Evolutionary conservation across 2,113 vertebrate species (phyloP), one percentile per base, ranked within the genome.

Genomic region (Gallinago paraguaiae): DNA sequence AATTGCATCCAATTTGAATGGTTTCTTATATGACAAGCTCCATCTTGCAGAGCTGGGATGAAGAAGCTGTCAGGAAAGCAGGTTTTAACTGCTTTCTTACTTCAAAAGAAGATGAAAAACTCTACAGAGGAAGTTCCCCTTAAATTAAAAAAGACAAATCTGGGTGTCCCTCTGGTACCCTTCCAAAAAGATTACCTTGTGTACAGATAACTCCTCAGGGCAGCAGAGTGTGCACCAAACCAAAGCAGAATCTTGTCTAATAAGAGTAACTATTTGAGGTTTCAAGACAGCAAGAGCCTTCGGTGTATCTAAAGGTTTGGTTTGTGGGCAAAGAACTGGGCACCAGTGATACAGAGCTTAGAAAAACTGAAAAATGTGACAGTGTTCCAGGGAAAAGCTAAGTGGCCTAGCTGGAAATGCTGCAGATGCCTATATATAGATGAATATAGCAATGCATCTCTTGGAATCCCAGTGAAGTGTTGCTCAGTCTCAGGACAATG

Each of bases 151-250:
- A 14, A 41, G 2, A 13, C n/a, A 74, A 77, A 92, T 17, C 6
- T 45, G 20, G 0, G 1, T 43, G 5, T 25, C 2, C 17, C 16
- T 7, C 46, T 2, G 2, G 9, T 69, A 81, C 6, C 14, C 17
- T 92, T 57, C 39, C 20, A 23, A 48, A 68, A 72, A 45, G 5
- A 33, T 33, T 69, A 51, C 6, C 3, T 76, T 37, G 10, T 14
- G 17, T 24, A 27, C 24, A 78, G 22, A 24, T 53, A 82, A 70
- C 8, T 79, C 17, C 10, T 4, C 28, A 56, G 30, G 18, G 15
- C 57, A 61, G 11, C 48, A 64, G 35, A 10, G 16, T 33, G 13
- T 3, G 1, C 8, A 75, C 27, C n/a, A 80, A 86, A 74, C 5
- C 27, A 57, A 80, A 88, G 33, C 25, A 68, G 63, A 68, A 76